Evolutionary conservation across 2,888 invertebrate genomes (phyloP), one percentile per base, ranked within the genome.

Genomic region (Hofmannophila pseudospretella): DNA sequence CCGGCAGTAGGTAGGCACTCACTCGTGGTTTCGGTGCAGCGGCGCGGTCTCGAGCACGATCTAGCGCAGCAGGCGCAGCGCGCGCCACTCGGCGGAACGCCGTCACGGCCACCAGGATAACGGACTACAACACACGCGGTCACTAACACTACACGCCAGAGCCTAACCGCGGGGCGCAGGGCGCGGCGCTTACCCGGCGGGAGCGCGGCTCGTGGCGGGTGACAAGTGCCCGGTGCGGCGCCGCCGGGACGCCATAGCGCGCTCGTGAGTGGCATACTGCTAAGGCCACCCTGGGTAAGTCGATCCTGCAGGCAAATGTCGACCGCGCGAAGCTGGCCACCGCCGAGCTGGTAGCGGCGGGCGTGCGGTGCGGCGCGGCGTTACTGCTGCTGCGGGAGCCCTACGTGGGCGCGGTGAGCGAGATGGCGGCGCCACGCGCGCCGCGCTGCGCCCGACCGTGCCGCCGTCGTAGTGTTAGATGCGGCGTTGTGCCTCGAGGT

Each of bases 221-320:
- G 7, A 99, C 93, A 7, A 97, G 96, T 4, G 99, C 96, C 32
- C 97, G 91, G 73, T 98, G 95, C n/a, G n/a, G n/a, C n/a, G n/a
- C n/a, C n/a, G n/a, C n/a, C n/a, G n/a, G n/a, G n/a, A n/a, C n/a
- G n/a, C n/a, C n/a, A n/a, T n/a, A n/a, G n/a, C n/a, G n/a, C n/a
- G n/a, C n/a, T n/a, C n/a, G n/a, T n/a, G n/a, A n/a, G n/a, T n/a
- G n/a, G n/a, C n/a, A n/a, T n/a, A n/a, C n/a, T n/a, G n/a, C n/a
- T n/a, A n/a, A n/a, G n/a, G n/a, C n/a, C n/a, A n/a, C n/a, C n/a
- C n/a, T n/a, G n/a, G n/a, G n/a, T n/a, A n/a, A n/a, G n/a, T 0
- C 88, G 74, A 73, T 96, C 92, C 72, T 77, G 72, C 32, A 16
- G 19, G 60, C 75, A 79, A 12, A 76, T 72, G 8, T 23, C 47